phyloP scores from a whole-genome alignment of 2,888 invertebrate species.

The Sinodicranocentrus sp. region DNA sequence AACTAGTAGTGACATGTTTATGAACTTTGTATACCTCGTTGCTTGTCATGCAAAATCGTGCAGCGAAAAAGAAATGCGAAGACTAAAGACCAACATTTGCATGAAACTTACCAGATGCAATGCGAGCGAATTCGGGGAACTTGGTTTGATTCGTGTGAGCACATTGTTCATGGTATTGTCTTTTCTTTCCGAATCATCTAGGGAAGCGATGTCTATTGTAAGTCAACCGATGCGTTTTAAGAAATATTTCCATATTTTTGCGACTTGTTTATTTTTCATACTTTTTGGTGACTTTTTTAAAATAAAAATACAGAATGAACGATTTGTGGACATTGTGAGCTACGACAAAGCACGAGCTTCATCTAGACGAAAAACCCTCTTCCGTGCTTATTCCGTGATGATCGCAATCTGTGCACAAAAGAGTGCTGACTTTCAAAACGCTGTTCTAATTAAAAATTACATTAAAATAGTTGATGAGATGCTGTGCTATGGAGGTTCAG shows the following conservation, averaged over 20 bases:
- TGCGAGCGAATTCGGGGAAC: constrained; percentile 63
- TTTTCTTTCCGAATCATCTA: constrained; percentile 15
- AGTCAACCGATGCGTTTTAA: not conserved
- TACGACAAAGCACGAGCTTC: no score
- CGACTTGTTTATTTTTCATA: no score
- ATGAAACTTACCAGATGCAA: constrained; percentile 61
- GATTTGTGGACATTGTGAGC: no score
- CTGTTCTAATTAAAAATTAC: constrained; percentile 16
- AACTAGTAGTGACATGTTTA: constrained; percentile 70
- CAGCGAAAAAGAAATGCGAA: constrained; percentile 59
- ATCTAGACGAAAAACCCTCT: constrained; percentile 37
- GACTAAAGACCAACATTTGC: constrained; percentile 69
- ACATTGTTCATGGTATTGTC: constrained; percentile 67
- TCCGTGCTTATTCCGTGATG: constrained; percentile 45
- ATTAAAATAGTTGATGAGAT: constrained; percentile 57
- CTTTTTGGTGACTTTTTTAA: no score
- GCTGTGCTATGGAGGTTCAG: constrained; percentile 7
- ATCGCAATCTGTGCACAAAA: constrained; percentile 56
- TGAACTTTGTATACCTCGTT: constrained; percentile 65
- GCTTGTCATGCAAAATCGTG: constrained; percentile 38
- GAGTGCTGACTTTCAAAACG: not conserved
- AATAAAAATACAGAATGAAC: no score
- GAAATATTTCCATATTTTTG: constrained; percentile 44
- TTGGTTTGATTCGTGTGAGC: constrained; percentile 67
- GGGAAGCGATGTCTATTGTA: constrained; percentile 66